Conservation (phyloP, 23 tunicate genomes). For the Ascidia mentula region DNA sequence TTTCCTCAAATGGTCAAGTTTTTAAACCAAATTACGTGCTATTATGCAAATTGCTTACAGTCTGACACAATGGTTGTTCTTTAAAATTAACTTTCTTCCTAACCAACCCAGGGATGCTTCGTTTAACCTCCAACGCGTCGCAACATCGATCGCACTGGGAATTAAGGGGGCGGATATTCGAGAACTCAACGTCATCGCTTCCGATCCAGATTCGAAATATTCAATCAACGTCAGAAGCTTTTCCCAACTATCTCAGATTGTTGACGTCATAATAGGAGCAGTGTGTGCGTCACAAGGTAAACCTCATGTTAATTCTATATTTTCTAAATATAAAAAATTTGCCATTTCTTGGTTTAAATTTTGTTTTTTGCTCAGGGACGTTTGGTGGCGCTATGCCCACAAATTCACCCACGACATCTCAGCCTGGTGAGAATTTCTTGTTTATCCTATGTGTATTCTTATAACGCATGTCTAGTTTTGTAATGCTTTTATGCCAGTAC, state of each 20-base stretch:
- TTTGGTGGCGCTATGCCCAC: too few relatives aligned
- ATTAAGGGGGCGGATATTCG: slow-evolving; percentile 23
- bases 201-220: slow-evolving; percentile 29
- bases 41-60: too few relatives aligned
- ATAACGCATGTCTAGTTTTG: too few relatives aligned
- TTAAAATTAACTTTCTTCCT: too few relatives aligned
- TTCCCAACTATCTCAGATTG: slow-evolving; percentile 21
- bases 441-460: too few relatives aligned
- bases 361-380: background rate
- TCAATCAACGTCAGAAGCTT: slow-evolving; percentile 23
- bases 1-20: too few relatives aligned
- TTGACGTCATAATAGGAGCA: slow-evolving; percentile 20
- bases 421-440: too few relatives aligned
- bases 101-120: slow-evolving; percentile 32
- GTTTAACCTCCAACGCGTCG: slow-evolving; percentile 11
- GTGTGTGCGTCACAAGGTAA: slow-evolving; percentile 33
- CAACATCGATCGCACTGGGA: slow-evolving; percentile 49
- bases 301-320: too few relatives aligned
- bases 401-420: too few relatives aligned
- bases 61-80: too few relatives aligned
- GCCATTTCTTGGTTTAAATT: background rate
- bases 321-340: background rate
- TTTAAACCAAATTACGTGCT: too few relatives aligned
- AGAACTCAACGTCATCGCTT: slow-evolving; percentile 36
- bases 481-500: too few relatives aligned